These are phyloP conservation scores for Macaca mulatta DNA, from an alignment of 2,113 vertebrate species.

Conservation along the genomic window DNA sequence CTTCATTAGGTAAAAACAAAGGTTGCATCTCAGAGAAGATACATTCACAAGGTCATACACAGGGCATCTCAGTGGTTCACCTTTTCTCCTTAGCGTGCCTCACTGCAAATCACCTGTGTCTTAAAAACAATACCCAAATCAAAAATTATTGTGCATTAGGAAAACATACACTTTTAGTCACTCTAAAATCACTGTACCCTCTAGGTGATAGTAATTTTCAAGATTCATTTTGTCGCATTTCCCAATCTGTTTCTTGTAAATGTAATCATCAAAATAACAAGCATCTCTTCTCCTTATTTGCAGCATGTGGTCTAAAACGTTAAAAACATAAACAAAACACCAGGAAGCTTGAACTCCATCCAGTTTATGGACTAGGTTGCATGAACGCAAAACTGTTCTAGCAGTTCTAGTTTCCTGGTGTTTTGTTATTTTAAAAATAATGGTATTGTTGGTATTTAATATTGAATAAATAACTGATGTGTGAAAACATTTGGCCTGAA, in stretches of 20 bases:
- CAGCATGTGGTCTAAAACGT: not conserved
- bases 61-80: fast-evolving
- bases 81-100: not conserved
- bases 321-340: not conserved
- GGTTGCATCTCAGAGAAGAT: not conserved
- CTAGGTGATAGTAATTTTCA: not conserved
- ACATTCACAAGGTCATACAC: not conserved
- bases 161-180: not conserved
- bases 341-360: not conserved
- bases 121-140: not conserved
- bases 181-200: not conserved
- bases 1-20: not conserved
- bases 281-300: not conserved
- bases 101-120: not conserved
- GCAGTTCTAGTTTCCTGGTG: too few species aligned
- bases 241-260: not conserved
- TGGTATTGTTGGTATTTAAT: not conserved
- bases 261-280: not conserved
- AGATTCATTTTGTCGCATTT: not conserved
- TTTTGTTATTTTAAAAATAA: not conserved
- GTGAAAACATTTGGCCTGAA: not conserved
- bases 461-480: not conserved
- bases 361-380: too few species aligned
- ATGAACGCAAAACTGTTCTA: too few species aligned
- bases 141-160: not conserved